Conservation (phyloP, 2,888 invertebrate species). For the Trilocha varians region DNA sequence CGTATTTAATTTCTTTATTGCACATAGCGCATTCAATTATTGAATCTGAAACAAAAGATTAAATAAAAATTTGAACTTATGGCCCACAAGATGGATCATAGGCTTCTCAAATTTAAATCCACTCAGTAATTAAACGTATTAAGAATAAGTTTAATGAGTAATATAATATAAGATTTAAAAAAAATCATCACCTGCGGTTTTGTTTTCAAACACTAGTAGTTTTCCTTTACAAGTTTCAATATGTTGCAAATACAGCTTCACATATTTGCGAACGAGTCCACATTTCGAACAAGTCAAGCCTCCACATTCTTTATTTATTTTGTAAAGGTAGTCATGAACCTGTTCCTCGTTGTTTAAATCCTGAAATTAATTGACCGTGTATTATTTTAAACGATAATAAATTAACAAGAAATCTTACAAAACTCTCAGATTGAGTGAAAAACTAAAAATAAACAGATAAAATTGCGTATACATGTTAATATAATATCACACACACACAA, state of each 20-base stretch:
- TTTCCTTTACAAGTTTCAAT: conserved; percentile 8
- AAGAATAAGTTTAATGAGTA: too few species aligned
- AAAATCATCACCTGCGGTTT: background rate
- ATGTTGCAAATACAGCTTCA: conserved; percentile 12
- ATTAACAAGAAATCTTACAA: too few species aligned
- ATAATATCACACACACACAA: too few species aligned
- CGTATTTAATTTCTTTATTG: conserved; percentile 19
- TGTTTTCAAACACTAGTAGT: background rate
- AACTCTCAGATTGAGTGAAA: too few species aligned
- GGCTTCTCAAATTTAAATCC: too few species aligned
- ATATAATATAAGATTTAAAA: too few species aligned
- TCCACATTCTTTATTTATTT: conserved; percentile 16
- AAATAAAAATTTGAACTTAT: background rate
- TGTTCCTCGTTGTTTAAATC: conserved; percentile 12
- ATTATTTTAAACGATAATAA: background rate
- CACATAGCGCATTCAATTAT: conserved; percentile 37
- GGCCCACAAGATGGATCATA: too few species aligned
- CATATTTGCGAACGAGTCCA: conserved; percentile 14
- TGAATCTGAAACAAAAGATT: conserved; percentile 20
- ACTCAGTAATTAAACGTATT: too few species aligned
- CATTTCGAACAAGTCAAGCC: conserved; percentile 26
- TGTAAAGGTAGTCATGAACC: conserved; percentile 17
- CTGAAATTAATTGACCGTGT: conserved; percentile 1
- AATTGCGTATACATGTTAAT: too few species aligned
- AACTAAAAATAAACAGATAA: too few species aligned